Evolutionary conservation across 2,797 vertebrate species (phyloP).

Genomic region (Lophius americanus): DNA sequence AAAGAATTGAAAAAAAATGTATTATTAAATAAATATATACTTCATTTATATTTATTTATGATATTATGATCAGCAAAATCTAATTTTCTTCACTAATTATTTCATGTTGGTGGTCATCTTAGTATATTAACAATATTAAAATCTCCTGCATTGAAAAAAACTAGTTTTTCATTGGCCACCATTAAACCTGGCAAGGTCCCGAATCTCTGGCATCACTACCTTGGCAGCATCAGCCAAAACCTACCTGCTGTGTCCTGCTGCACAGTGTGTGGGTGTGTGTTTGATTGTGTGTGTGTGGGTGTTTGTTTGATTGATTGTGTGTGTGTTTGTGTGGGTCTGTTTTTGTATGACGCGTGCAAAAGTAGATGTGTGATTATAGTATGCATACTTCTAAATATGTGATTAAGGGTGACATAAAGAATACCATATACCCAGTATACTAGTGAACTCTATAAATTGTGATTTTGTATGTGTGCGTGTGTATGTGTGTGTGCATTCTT

Average conservation of each 20-base stretch:
- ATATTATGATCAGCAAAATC: not conserved
- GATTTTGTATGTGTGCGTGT: not conserved
- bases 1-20: not conserved
- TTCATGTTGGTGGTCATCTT: too few species aligned
- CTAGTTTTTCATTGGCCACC: conserved; percentile 53
- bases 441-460: not conserved
- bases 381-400: not conserved
- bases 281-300: conserved; percentile 14
- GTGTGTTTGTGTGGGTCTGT: conserved; percentile 19
- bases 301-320: conserved; percentile 22
- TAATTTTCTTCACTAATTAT: too few species aligned
- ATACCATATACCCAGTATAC: not conserved
- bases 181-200: conserved; percentile 64
- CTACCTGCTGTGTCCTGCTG: conserved; percentile 71
- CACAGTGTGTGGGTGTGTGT: conserved; percentile 35
- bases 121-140: too few species aligned
- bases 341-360: not conserved
- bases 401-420: conserved; percentile 3
- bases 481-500: not conserved
- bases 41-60: too few species aligned
- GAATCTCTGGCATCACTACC: conserved; percentile 67
- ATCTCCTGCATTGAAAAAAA: too few species aligned
- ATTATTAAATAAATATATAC: too few species aligned
- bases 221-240: conserved; percentile 67
- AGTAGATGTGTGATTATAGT: not conserved